Conservation (phyloP, 1,140 invertebrate genomes). For the Aphaenogaster rudis region DNA sequence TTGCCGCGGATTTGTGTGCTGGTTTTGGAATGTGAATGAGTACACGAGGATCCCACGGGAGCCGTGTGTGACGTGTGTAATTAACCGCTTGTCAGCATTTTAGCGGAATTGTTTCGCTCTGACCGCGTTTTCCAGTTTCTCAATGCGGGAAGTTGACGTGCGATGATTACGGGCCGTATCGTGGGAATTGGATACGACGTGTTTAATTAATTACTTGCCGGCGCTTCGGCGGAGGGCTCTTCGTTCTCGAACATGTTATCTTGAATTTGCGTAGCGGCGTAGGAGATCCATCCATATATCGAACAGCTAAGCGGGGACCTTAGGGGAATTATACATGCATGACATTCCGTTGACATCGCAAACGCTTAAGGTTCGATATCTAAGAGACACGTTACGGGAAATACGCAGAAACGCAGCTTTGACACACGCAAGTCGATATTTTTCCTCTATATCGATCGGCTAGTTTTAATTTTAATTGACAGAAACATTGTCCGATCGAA, state of each 20-base stretch:
- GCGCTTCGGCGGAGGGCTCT: background rate
- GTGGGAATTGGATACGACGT: background rate
- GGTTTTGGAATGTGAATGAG: conserved; percentile 3
- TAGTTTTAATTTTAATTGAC: background rate
- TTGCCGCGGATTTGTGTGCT: background rate
- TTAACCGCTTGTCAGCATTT: conserved; percentile 51
- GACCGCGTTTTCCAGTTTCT: background rate
- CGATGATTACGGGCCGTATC: background rate
- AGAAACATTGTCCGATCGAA: background rate
- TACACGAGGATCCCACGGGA: background rate
- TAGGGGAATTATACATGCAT: background rate
- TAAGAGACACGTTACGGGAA: background rate
- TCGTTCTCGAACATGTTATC: background rate
- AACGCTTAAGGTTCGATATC: background rate
- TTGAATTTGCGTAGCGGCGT: background rate
- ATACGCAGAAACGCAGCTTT: background rate
- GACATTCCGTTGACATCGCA: background rate
- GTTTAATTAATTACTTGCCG: conserved; percentile 35
- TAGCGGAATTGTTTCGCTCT: conserved; percentile 5
- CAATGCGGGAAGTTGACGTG: background rate
- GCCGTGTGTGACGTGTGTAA: conserved; percentile 28
- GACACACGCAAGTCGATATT: background rate
- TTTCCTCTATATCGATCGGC: background rate
- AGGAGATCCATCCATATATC: background rate
- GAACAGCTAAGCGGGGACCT: background rate